Conservation (phyloP, 2,797 vertebrate genomes). For the Anas georgica region DNA sequence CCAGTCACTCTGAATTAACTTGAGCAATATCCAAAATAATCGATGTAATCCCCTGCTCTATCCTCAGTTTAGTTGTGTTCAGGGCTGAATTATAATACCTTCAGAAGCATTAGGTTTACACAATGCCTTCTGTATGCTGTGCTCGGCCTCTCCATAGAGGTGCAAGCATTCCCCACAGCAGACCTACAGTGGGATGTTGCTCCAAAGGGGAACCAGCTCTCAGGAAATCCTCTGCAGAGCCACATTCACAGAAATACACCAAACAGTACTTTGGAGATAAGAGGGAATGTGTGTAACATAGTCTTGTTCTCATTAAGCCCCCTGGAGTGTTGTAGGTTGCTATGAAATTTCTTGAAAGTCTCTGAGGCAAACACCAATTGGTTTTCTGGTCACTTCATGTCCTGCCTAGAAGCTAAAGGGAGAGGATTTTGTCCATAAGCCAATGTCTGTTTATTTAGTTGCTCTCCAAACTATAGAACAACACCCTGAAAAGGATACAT, state of each 20-base stretch:
- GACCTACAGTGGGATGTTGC: not conserved
- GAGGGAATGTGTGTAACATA: not conserved
- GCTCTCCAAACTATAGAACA: not conserved
- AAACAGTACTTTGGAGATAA: not conserved
- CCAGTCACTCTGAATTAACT: not conserved
- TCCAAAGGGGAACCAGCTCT: not conserved
- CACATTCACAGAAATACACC: not conserved
- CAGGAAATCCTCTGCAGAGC: not conserved
- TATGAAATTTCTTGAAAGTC: not conserved
- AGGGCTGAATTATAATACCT: not conserved
- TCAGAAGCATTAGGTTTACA: not conserved
- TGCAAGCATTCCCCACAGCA: not conserved
- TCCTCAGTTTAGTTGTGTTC: not conserved
- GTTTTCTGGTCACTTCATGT: not conserved
- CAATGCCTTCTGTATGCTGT: not conserved
- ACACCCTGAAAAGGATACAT: not conserved
- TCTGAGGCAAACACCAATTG: not conserved
- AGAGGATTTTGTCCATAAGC: not conserved
- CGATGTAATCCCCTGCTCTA: not conserved
- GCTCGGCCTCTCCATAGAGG: not conserved
- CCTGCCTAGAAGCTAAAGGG: not conserved
- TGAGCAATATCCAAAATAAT: not conserved
- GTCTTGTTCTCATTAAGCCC: not conserved
- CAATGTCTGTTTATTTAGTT: not conserved
- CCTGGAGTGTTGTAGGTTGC: accelerated